Percentiles rank a stretch among this genome's conserved stretches.
phyloP scores from a whole-genome alignment of 2,888 invertebrate genomes.

The Chrysodeixis includens region DNA sequence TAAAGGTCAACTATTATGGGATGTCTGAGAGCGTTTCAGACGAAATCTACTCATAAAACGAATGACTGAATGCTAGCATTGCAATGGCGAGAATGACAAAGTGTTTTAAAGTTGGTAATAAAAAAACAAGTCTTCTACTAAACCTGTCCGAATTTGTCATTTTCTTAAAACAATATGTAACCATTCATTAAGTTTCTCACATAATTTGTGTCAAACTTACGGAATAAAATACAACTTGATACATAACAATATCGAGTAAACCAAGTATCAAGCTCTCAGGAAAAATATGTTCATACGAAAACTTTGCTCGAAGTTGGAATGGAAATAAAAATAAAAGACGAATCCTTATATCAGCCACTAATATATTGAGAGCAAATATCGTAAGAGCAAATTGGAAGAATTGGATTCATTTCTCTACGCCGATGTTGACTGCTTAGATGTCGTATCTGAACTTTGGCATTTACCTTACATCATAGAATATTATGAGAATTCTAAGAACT shows the following conservation, averaged over 20 bases:
- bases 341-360: conserved; percentile 21
- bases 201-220: no score
- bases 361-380: conserved; percentile 44
- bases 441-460: conserved; percentile 23
- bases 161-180: no score
- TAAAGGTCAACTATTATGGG: conserved; percentile 40
- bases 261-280: no score
- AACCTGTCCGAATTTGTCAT: no score
- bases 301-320: background rate
- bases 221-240: no score
- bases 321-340: conserved; percentile 16
- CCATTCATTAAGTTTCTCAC: no score
- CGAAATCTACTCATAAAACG: background rate
- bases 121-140: no score
- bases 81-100: no score
- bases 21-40: background rate
- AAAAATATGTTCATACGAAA: background rate
- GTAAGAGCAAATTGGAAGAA: conserved; percentile 45
- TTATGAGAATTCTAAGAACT: conserved; percentile 28
- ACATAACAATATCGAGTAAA: no score
- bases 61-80: background rate
- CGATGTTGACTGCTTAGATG: conserved; percentile 36
- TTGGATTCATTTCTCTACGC: conserved; percentile 45
- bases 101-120: no score
- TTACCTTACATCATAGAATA: conserved; percentile 13